phyloP scores from a whole-genome alignment of 2,888 invertebrate genomes.

The Standfussiana lucernea region DNA sequence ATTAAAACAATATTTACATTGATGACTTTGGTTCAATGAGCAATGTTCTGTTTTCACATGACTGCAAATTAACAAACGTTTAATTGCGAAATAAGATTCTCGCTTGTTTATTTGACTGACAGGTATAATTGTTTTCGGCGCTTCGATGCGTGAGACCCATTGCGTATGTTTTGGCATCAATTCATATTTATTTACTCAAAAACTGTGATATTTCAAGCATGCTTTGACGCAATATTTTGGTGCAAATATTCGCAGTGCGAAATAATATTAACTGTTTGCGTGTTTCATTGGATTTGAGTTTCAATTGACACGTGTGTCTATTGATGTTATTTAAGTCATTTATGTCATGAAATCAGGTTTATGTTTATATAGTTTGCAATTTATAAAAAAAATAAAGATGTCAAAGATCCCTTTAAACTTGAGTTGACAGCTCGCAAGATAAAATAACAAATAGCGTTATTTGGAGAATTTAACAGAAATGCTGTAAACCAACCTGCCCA shows the following conservation, averaged over 20 bases:
- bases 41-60: background rate
- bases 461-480: background rate
- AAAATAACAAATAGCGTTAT: too few species aligned
- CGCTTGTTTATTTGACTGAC: background rate
- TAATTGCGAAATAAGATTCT: background rate
- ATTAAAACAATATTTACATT: background rate
- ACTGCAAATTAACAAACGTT: conserved; percentile 1
- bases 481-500: background rate
- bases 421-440: too few species aligned
- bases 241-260: background rate
- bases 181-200: background rate
- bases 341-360: background rate
- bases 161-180: background rate
- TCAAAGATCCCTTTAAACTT: background rate
- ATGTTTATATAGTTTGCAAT: background rate
- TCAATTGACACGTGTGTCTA: background rate
- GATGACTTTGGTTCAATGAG: background rate
- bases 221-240: background rate
- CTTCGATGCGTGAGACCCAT: too few species aligned
- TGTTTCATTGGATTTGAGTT: background rate
- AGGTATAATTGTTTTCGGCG: background rate
- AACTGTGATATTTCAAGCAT: background rate
- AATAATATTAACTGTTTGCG: background rate
- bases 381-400: background rate
- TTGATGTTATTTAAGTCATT: too few species aligned